Evolutionary conservation across 2,888 invertebrate species (phyloP), one percentile per base, ranked within the genome.

Genomic region (Gymnocheta viridis): DNA sequence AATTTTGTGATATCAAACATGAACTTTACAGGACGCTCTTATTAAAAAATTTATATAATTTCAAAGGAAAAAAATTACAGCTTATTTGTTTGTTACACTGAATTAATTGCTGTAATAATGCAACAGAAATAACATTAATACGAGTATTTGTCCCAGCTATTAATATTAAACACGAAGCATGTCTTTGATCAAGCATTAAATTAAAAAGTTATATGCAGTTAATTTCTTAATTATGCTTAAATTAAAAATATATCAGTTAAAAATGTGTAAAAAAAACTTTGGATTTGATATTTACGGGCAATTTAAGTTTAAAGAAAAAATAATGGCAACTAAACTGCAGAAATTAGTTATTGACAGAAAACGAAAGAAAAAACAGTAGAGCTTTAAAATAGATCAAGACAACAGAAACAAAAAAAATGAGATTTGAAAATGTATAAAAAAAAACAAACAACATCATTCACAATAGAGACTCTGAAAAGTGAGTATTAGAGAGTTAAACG

Each of bases 231-330:
- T 22, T 47, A 49, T 3, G 17, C 12, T 29, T 49, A 47, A 72
- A 70, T 69, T 58, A 69, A 41, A 24, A 64, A 82, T 56, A 51
- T 24, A 69, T 27, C 32, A 44, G 41, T 14, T 60, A 60, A 44
- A 73, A 10, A 58, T 44, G 27, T 64, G 22, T n/a, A 58, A 47
- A 60, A 38, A 22, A 56, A 73, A 64, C 74, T 69, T 14, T 62
- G 35, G 17, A 29, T 38, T 22, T 35, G 32, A 60, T 73, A 27
- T 69, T 41, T n/a, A 27, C 27, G 19, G 2, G 19, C 27, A 49
- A 60, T 60, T 60, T 17, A 14, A 60, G 24, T 4, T 27, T 51
- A 60, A 70, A 4, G 2, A 14, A n/a, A 22, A 62, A 49, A 5
- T 44, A n/a, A 14, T n/a, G 22, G 32, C 66, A 22, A 5, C 22